Percentiles rank a stretch among this genome's conserved stretches.
Evolutionary conservation across 2,113 vertebrate genomes (phyloP).

Genomic region (Diadophis punctatus): DNA sequence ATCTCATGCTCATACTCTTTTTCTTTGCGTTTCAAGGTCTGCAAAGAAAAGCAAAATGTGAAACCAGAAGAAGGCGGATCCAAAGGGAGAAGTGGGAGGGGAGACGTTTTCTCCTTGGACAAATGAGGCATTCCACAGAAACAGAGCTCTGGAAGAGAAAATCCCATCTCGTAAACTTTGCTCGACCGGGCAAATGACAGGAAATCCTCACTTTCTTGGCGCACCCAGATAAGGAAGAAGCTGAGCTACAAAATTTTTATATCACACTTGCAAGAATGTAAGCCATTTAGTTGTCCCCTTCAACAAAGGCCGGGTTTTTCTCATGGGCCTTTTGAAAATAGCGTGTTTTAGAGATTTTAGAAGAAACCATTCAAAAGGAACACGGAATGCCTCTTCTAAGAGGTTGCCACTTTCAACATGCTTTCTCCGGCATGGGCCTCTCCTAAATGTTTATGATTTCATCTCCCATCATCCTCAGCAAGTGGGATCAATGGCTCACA

Average conservation of each 20-base stretch:
- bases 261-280: background rate
- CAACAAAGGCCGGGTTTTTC: background rate
- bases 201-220: background rate
- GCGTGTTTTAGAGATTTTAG: background rate
- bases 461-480: background rate
- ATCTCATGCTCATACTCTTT: slow-evolving; percentile 98
- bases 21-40: slow-evolving; percentile 96
- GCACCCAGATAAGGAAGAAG: background rate
- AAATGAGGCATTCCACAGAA: background rate
- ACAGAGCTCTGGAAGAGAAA: background rate
- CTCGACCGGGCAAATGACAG: background rate
- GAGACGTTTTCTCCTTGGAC: background rate
- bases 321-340: background rate
- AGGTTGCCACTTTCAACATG: background rate
- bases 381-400: background rate
- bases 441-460: background rate
- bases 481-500: background rate
- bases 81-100: background rate
- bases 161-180: background rate
- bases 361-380: background rate
- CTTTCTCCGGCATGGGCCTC: background rate
- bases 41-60: background rate
- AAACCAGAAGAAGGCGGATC: background rate
- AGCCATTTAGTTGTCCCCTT: background rate
- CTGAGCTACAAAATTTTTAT: background rate